Conservation (phyloP, 2,797 vertebrate genomes). For the Chrosomus eos region DNA sequence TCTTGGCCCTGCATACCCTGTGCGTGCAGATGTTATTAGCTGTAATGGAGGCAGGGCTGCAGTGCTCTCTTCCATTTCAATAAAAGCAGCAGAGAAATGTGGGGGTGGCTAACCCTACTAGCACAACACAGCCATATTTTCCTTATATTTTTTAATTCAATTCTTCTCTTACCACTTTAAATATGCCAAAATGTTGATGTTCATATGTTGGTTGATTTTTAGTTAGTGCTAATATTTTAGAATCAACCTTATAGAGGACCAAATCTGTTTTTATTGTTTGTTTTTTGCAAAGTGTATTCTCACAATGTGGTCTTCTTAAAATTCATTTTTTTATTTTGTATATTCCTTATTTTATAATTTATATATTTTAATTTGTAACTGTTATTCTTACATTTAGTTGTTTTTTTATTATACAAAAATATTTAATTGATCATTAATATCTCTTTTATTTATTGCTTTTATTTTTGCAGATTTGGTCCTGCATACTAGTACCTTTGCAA, state of each 20-base stretch:
- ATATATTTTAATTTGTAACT: background rate
- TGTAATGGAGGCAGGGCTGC: slow-evolving; percentile 55
- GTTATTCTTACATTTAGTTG: background rate
- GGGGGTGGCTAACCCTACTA: slow-evolving; percentile 47
- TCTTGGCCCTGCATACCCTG: slow-evolving; percentile 57
- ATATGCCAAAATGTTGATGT: background rate
- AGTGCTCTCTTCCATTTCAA: slow-evolving; percentile 61
- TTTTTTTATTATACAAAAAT: background rate
- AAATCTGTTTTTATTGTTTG: background rate
- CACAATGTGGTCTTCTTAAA: background rate
- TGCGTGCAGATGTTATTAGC: slow-evolving; percentile 57
- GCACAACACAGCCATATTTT: background rate
- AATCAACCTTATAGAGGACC: background rate
- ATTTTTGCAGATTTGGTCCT: background rate
- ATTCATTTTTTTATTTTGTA: background rate
- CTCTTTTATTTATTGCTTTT: background rate
- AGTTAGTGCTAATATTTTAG: background rate
- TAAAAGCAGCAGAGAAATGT: slow-evolving; percentile 54
- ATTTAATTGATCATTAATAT: background rate
- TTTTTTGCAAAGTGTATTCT: background rate
- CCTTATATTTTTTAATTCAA: slow-evolving; percentile 18
- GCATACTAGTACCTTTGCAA: background rate
- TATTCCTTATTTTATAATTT: background rate
- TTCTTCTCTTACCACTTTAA: background rate
- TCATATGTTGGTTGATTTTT: background rate